Evolutionary conservation across 1,140 invertebrate genomes (phyloP), one percentile per base, ranked within the genome.

Genomic region (Lepidostoma basale): DNA sequence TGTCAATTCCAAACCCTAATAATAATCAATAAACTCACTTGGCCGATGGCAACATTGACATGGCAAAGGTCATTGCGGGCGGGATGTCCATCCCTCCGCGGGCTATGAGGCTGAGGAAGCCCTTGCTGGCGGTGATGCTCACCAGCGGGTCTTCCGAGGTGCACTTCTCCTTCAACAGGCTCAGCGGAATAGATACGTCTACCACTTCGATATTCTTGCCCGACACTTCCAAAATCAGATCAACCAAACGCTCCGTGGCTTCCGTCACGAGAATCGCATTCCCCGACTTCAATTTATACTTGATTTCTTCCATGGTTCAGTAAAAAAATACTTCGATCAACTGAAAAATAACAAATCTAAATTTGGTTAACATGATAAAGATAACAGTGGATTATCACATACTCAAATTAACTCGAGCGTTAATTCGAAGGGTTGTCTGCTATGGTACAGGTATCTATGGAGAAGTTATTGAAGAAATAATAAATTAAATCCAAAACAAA

Each of bases 241-340:
- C 58, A 12, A 68, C 10, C n/a, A 68, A 39, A 22, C 26, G 22
- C 30, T 68, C 66, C 1, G 62, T 33, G 1, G 66, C 66, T 26
- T 68, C 66, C 10, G 66, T 54, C 10, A 68, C 22, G 12, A 68
- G 58, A 18, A 68, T 62, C 3, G 40, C 59, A 26, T 62, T 68
- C 18, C 54, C 44, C 8, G 66, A 68, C 20, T 62, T 52, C 0
- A 68, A 36, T 42, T 68, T 68, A 30, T 68, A 68, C 6, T 68
- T 58, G 14, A 68, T 68, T 62, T 68, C 66, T 12, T 68, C 58
- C 66, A 68, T 68, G 12, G 22, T 26, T n/a, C n/a, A n/a, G n/a
- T n/a, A n/a, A n/a, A n/a, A n/a, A n/a, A n/a, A n/a, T n/a, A n/a
- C n/a, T n/a, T n/a, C n/a, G n/a, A n/a, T n/a, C n/a, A n/a, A n/a